Percentiles rank a stretch among this genome's conserved stretches.
These are phyloP conservation scores for Mythimna albipuncta DNA, from an alignment of 2,888 invertebrate species.

Conservation along the genomic window DNA sequence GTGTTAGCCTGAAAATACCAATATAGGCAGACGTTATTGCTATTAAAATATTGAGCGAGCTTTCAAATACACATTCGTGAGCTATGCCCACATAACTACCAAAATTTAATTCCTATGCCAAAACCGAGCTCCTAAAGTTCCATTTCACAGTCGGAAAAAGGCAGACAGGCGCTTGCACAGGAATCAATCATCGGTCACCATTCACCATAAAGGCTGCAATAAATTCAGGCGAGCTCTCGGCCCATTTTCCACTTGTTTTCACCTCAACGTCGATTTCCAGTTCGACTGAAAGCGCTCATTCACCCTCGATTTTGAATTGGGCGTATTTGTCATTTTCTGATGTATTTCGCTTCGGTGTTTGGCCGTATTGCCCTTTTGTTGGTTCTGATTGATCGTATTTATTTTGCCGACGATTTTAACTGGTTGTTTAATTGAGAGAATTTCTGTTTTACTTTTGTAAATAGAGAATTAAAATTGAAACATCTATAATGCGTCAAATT, in stretches of 20 bases:
- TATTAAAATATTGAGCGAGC: background rate
- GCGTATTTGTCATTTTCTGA: slow-evolving; percentile 73
- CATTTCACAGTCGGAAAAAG: slow-evolving; percentile 57
- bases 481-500: background rate
- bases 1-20: background rate
- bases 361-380: slow-evolving; percentile 63
- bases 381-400: slow-evolving; percentile 62
- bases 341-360: slow-evolving; percentile 67
- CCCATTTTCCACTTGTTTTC: slow-evolving; percentile 86
- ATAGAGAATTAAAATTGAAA: slow-evolving; percentile 27
- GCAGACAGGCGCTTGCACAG: slow-evolving; percentile 65
- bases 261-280: slow-evolving; percentile 75
- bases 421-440: slow-evolving; percentile 50
- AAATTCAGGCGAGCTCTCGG: slow-evolving; percentile 76
- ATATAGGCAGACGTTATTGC: background rate
- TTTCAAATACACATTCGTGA: background rate
- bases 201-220: slow-evolving; percentile 78
- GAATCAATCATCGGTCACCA: slow-evolving; percentile 81
- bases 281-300: slow-evolving; percentile 66
- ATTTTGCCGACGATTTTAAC: slow-evolving; percentile 55
- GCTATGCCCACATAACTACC: slow-evolving; percentile 4
- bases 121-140: slow-evolving; percentile 41
- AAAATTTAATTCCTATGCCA: slow-evolving; percentile 24
- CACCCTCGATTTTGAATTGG: slow-evolving; percentile 67
- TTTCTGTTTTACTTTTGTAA: slow-evolving; percentile 38